Evolutionary conservation across 2,113 vertebrate species (phyloP).

Genomic region (Myodes glareolus): DNA sequence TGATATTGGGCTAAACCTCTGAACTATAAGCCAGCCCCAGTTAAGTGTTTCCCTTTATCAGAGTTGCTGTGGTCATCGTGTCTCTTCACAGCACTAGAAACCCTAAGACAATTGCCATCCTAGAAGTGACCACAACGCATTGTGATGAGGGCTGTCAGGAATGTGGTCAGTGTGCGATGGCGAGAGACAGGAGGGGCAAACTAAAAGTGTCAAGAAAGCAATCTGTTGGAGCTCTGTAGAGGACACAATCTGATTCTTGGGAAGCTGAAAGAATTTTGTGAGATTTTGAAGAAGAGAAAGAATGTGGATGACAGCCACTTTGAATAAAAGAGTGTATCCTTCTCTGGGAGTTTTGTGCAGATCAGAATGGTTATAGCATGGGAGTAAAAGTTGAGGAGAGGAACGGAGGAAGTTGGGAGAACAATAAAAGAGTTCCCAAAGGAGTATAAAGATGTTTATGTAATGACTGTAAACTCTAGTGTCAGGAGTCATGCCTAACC

Average conservation of each 20-base stretch:
- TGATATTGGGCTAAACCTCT: neutral
- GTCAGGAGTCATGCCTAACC: neutral
- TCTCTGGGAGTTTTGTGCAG: neutral
- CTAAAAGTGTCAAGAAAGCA: neutral
- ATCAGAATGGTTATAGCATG: neutral
- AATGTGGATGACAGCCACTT: neutral
- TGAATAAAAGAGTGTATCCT: neutral
- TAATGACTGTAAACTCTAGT: neutral
- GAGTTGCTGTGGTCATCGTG: neutral
- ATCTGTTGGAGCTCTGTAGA: neutral
- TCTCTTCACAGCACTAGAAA: neutral
- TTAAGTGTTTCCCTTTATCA: neutral
- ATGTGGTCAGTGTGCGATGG: neutral
- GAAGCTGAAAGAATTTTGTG: neutral
- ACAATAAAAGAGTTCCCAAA: neutral
- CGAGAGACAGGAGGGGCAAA: neutral
- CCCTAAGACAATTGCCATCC: neutral
- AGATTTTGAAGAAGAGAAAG: neutral
- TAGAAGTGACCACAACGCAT: neutral
- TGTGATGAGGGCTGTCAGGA: neutral
- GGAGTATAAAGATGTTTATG: neutral
- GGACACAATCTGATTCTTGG: constrained; percentile 11
- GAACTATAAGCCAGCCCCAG: neutral
- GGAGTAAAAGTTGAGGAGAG: neutral
- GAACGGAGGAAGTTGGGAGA: neutral